phyloP scores from a whole-genome alignment of 2,113 vertebrate genomes.

The Melanerpes aurifrons region DNA sequence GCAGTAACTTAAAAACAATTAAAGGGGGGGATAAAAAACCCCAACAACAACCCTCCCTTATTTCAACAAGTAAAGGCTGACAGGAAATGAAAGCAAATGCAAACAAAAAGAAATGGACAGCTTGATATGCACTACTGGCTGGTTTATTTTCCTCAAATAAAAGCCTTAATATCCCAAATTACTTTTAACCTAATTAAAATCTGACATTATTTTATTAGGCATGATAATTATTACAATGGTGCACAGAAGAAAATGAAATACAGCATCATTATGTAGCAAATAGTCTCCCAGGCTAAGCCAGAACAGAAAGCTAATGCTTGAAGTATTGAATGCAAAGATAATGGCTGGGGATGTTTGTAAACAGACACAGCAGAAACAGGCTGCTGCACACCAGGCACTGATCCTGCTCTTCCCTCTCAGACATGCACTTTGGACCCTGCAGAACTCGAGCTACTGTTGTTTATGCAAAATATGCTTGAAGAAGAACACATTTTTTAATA shows the following conservation, averaged over 20 bases:
- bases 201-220: conserved; percentile 56
- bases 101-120: conserved; percentile 1
- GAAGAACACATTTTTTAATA: conserved; percentile 11
- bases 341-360: conserved; percentile 16
- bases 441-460: background rate
- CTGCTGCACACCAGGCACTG: background rate
- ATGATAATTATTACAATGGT: conserved; percentile 37
- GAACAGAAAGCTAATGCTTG: conserved; percentile 44
- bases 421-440: background rate
- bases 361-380: background rate
- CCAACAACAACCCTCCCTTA: background rate
- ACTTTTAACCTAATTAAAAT: conserved; percentile 66
- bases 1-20: background rate
- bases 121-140: background rate
- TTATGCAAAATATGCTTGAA: background rate
- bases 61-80: background rate
- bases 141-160: conserved; percentile 50
- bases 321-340: conserved; percentile 39
- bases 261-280: conserved; percentile 56
- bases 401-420: background rate
- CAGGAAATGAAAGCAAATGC: conserved; percentile 24
- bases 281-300: conserved; percentile 1
- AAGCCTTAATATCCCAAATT: conserved; percentile 22
- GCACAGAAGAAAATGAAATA: conserved; percentile 57
- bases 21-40: too few species aligned